Conservation (phyloP, 1,140 invertebrate species). For the Chymomyza costata region DNA sequence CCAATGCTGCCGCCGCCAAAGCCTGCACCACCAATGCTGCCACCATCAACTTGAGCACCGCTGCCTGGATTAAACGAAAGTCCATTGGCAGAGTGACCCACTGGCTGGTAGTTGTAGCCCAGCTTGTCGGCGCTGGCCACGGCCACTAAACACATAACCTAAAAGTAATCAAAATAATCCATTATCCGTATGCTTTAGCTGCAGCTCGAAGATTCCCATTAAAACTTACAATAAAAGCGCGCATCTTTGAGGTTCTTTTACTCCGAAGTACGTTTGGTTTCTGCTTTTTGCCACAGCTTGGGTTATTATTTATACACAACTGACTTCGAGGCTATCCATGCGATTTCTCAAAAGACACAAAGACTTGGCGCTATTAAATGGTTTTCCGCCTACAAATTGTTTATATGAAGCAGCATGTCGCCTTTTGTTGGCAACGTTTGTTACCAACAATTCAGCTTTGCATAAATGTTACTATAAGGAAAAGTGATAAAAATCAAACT, state of each 20-base stretch:
- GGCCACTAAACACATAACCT: slow-evolving; percentile 64
- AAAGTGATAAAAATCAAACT: slow-evolving; percentile 51
- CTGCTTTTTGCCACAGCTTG: slow-evolving; percentile 28
- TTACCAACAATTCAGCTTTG: slow-evolving; percentile 44
- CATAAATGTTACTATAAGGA: slow-evolving; percentile 67
- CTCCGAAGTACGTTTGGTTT: slow-evolving; percentile 52
- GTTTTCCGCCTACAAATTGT: slow-evolving; percentile 60
- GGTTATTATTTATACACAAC: slow-evolving; percentile 61
- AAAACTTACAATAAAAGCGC: slow-evolving; percentile 62
- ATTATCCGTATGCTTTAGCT: slow-evolving; percentile 6
- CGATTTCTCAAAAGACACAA: slow-evolving; percentile 49
- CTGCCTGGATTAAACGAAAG: slow-evolving; percentile 53
- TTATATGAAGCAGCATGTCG: slow-evolving; percentile 23
- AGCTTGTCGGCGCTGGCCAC: slow-evolving; percentile 65
- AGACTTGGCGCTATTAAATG: slow-evolving; percentile 51
- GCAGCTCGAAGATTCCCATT: neutral
- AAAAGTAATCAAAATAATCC: slow-evolving; percentile 16
- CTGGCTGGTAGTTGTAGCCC: slow-evolving; percentile 69
- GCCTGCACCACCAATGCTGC: slow-evolving; percentile 4
- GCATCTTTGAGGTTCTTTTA: slow-evolving; percentile 65
- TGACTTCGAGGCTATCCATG: slow-evolving; percentile 55
- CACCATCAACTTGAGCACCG: slow-evolving; percentile 7
- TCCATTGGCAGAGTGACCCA: slow-evolving; percentile 48
- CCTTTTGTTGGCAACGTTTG: slow-evolving; percentile 42
- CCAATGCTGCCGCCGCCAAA: slow-evolving; percentile 6